These are phyloP conservation scores for Rhinogobio ventralis DNA, from an alignment of 2,797 vertebrate species.

Conservation along the genomic window DNA sequence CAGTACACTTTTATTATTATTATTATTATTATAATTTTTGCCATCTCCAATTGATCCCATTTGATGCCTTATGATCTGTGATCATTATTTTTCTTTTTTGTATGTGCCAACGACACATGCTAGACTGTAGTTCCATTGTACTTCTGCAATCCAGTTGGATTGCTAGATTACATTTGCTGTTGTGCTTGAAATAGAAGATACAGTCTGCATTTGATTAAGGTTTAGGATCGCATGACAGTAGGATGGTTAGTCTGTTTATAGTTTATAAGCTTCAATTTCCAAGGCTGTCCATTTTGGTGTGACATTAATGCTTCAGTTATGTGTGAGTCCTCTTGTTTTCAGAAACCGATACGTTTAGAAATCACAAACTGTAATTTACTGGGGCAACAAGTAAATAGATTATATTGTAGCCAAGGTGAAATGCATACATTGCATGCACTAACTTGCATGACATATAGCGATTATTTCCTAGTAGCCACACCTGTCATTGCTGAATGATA, in stretches of 20 bases:
- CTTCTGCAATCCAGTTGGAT: background rate
- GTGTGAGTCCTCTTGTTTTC: background rate
- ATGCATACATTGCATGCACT: background rate
- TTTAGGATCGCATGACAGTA: constrained; percentile 17
- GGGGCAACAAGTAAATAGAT: background rate
- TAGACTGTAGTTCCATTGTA: constrained; percentile 2
- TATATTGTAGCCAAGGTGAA: background rate
- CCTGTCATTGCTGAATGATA: background rate
- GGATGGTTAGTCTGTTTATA: background rate
- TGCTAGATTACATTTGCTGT: constrained; percentile 38
- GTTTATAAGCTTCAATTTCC: background rate
- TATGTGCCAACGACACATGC: background rate
- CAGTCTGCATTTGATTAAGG: constrained; percentile 26
- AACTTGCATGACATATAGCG: background rate
- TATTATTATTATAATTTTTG: background rate
- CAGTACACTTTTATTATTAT: background rate
- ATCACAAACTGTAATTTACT: background rate
- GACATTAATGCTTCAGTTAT: constrained; percentile 8
- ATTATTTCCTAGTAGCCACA: background rate
- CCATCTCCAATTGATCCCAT: background rate
- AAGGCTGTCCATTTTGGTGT: background rate
- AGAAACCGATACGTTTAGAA: background rate
- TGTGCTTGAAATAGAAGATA: constrained; percentile 16
- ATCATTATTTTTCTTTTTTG: background rate
- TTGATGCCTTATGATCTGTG: background rate